Base-by-base conservation (phyloP, 2,113 vertebrate genomes). In the Neotragus pygmaeus region DNA sequence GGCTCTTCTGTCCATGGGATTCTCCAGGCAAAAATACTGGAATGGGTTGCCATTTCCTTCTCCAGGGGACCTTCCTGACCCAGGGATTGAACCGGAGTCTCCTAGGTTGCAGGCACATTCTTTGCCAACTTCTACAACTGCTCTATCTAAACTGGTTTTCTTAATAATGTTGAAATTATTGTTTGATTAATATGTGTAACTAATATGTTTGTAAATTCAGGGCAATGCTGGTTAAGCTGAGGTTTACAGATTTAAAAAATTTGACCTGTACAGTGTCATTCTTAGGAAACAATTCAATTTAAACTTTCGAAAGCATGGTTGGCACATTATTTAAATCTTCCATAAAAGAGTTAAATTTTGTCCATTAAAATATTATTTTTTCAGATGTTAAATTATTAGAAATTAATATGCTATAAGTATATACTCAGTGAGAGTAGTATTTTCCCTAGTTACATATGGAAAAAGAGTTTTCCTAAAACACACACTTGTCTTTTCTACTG, bases 371-470 rank as follows among this genome's bases (percentile, higher is more conserved):
- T 62, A 28, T 45, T 75, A 84, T 49, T 85, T 84, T 88, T 93
- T 85, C 30, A 55, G 92, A 73, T 86, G 15, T 89, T 94, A 78
- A 60, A 73, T 83, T 94, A 47, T n/a, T 86, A 73, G 30, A 97
- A 95, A 73, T 93, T n/a, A 77, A 77, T 60, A 21, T 77, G 2
- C 2, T 43, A 0, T 64, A 49, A 10, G 80, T 78, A 19, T 45
- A 49, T 66, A 11, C 16, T 17, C 16, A 92, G 84, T 16, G 33
- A 66, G 55, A 86, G 12, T 9, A 84, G 7, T 13, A n/a, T 84
- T 89, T 95, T 87, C 21, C 9, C 12, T 62, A 21, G 43, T 45
- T 12, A 17, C 15, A 64, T 47, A 23, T 33, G 10, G 36, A 87
- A 90, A 91, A 82, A 21, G 6, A 45, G 1, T 30, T 96, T 95